Conservation (phyloP, 1,140 invertebrate species). For the Papilio polyxenes region DNA sequence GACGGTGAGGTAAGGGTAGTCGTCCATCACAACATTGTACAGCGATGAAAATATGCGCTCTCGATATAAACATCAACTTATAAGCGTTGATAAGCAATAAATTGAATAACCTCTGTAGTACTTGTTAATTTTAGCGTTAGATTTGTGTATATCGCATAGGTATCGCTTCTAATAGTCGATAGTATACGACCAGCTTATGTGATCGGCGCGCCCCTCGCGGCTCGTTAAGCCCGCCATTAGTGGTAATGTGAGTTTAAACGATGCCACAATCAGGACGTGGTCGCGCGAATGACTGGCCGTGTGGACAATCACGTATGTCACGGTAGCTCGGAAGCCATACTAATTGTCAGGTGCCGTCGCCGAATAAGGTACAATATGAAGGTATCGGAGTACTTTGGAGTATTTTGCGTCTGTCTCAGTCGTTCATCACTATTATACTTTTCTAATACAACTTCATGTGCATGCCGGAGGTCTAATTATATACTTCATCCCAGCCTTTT, state of each 20-base stretch:
- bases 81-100: background rate
- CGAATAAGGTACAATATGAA: background rate
- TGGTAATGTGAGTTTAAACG: slow-evolving; percentile 29
- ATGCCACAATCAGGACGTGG: slow-evolving; percentile 27
- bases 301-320: slow-evolving; percentile 22
- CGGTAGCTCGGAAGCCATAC: background rate
- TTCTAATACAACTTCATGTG: too few species aligned
- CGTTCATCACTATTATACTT: too few species aligned
- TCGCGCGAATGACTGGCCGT: slow-evolving; percentile 26
- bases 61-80: background rate
- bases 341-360: background rate
- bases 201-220: background rate
- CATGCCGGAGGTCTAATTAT: too few species aligned
- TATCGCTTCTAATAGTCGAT: background rate
- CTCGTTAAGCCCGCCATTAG: slow-evolving; percentile 23
- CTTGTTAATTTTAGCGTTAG: background rate
- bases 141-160: background rate
- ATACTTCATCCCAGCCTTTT: too few species aligned
- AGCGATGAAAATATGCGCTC: background rate
- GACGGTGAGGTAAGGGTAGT: background rate
- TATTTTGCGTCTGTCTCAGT: background rate
- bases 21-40: background rate
- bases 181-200: background rate
- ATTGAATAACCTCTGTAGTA: background rate
- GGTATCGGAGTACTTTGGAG: background rate